phyloP scores from a whole-genome alignment of 2,113 vertebrate species.

The Parotia lawesii region DNA sequence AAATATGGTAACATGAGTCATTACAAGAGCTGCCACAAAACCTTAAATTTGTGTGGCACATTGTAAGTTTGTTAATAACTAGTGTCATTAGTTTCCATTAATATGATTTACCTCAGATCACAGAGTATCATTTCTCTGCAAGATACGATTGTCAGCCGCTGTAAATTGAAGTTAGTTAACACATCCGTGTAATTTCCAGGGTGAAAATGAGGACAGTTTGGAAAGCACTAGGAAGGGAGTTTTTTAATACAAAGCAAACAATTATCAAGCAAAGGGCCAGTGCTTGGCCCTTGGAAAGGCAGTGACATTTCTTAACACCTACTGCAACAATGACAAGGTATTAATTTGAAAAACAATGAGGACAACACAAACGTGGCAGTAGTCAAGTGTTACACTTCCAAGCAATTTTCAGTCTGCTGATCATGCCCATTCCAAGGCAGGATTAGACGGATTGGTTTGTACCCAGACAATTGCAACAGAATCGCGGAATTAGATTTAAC shows the following conservation, averaged over 20 bases:
- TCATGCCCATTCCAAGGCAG: slow-evolving; percentile 56
- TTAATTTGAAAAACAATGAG: slow-evolving; percentile 90
- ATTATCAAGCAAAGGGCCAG: slow-evolving; percentile 86
- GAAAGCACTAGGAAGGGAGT: slow-evolving; percentile 75
- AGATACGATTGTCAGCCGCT: slow-evolving; percentile 83
- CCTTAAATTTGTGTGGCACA: slow-evolving; percentile 71
- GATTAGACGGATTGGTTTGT: slow-evolving; percentile 62
- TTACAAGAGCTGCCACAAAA: slow-evolving; percentile 73
- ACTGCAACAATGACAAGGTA: slow-evolving; percentile 88
- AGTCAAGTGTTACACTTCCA: slow-evolving; percentile 82
- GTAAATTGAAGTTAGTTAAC: slow-evolving; percentile 92
- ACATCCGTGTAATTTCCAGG: slow-evolving; percentile 83
- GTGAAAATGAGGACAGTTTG: slow-evolving; percentile 92
- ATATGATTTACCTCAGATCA: slow-evolving; percentile 83
- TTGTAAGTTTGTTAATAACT: slow-evolving; percentile 78
- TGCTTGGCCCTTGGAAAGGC: slow-evolving; percentile 77
- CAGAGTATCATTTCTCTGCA: slow-evolving; percentile 81
- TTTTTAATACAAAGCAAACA: slow-evolving; percentile 87
- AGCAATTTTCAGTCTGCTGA: slow-evolving; percentile 74
- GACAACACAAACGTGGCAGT: slow-evolving; percentile 79
- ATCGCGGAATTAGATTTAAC: not conserved
- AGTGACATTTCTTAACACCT: slow-evolving; percentile 81
- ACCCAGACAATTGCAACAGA: slow-evolving; percentile 11
- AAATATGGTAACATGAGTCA: slow-evolving; percentile 71
- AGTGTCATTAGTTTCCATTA: slow-evolving; percentile 79